Percentiles rank a stretch among this genome's conserved stretches.
phyloP scores from a whole-genome alignment of 2,113 vertebrate species.

The Mellivora capensis region DNA sequence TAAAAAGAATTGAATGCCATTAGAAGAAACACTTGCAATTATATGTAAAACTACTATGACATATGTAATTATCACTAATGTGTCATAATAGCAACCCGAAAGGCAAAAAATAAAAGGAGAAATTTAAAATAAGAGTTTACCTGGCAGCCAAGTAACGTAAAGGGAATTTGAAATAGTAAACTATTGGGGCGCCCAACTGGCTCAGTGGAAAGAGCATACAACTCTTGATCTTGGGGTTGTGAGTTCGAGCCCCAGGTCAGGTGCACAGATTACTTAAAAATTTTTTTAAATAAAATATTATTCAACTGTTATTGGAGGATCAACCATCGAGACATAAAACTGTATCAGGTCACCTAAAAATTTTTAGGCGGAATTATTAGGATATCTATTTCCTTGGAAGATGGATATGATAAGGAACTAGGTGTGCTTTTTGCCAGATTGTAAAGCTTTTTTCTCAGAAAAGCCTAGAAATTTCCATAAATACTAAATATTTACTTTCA shows the following conservation, averaged over 20 bases:
- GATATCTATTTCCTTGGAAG: background rate
- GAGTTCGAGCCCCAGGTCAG: background rate
- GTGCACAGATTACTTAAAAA: background rate
- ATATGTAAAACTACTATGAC: background rate
- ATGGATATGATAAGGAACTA: background rate
- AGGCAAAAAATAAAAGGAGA: background rate
- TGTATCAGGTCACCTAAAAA: background rate
- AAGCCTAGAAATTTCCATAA: background rate
- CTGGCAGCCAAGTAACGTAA: background rate
- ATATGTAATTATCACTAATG: background rate
- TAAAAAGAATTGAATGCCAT: background rate
- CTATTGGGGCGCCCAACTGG: background rate
- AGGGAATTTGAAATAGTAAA: background rate
- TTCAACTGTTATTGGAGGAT: background rate
- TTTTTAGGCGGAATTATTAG: background rate
- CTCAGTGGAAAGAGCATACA: background rate
- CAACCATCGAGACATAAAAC: background rate
- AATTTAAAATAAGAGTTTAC: background rate
- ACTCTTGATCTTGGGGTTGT: background rate
- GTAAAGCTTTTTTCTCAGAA: background rate
- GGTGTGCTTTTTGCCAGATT: background rate
- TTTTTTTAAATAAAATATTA: background rate
- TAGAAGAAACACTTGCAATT: background rate
- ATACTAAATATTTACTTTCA: background rate
- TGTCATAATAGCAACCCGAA: background rate